A percentile compares a stretch with the other conserved stretches of the same genome.
phyloP scores from a whole-genome alignment of 2,888 invertebrate species.

The Hyposoter didymator region DNA sequence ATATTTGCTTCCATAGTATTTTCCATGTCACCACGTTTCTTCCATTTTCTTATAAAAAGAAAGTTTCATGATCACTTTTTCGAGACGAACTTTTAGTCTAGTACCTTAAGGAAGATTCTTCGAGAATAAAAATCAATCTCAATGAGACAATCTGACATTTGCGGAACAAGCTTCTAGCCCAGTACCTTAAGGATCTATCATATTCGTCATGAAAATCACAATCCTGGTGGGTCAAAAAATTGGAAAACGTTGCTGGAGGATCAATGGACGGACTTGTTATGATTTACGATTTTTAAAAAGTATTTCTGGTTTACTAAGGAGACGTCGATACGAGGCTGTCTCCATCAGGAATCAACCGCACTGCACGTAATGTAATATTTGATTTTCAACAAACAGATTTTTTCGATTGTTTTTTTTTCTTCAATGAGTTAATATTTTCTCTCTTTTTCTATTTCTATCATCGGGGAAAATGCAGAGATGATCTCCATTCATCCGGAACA shows the following conservation, averaged over 20 bases:
- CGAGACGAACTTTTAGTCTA: not conserved
- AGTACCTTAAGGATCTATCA: not conserved
- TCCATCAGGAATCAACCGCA: not conserved
- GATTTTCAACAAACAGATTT: not conserved
- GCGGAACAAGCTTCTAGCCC: not conserved
- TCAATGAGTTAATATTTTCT: not conserved
- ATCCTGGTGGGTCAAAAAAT: not conserved
- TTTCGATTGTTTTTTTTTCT: not conserved
- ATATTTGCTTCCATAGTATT: conserved; percentile 7
- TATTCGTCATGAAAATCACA: not conserved
- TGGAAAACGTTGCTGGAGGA: not conserved
- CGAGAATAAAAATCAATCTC: not conserved
- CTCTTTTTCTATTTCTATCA: too few species aligned
- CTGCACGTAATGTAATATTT: not conserved
- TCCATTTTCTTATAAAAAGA: not conserved
- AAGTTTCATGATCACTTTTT: not conserved
- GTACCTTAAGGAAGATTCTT: not conserved
- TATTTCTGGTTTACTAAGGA: not conserved
- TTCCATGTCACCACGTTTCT: not conserved
- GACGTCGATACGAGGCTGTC: too few species aligned
- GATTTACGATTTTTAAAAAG: too few species aligned
- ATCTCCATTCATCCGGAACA: not conserved
- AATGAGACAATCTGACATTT: not conserved
- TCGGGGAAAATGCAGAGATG: not conserved
- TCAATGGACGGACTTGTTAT: too few species aligned